A percentile compares a stretch with the other conserved stretches of the same genome.
phyloP scores from a whole-genome alignment of 2,888 invertebrate species.

The Clusia tigrina region DNA sequence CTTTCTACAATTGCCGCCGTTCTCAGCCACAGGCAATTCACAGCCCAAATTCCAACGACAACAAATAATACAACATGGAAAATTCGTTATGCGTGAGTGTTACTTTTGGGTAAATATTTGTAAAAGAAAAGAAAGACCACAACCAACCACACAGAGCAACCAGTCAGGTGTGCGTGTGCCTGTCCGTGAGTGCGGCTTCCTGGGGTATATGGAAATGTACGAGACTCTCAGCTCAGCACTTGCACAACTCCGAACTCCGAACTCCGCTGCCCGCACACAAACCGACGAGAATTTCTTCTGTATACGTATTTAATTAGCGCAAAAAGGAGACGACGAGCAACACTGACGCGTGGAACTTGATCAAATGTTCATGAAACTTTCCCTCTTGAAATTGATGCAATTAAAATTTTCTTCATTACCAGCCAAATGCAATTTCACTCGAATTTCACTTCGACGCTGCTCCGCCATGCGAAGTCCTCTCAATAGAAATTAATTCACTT shows the following conservation, averaged over 20 bases:
- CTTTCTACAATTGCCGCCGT: too few species aligned
- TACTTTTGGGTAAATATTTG: too few species aligned
- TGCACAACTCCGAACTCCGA: neutral
- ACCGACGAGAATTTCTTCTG: constrained; percentile 21
- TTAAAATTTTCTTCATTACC: neutral
- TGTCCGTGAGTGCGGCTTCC: neutral
- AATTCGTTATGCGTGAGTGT: too few species aligned
- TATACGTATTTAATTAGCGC: constrained; percentile 29
- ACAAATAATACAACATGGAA: too few species aligned
- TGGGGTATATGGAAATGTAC: too few species aligned
- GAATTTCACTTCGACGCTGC: neutral
- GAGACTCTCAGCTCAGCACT: neutral
- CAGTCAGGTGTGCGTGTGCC: neutral
- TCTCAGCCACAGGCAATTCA: too few species aligned
- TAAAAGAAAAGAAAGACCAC: too few species aligned
- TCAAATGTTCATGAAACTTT: neutral
- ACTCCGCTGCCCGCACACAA: neutral
- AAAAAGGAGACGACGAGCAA: constrained; percentile 10
- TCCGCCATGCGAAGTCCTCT: too few species aligned
- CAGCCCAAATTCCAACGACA: too few species aligned
- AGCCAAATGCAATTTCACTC: neutral
- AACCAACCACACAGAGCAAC: too few species aligned
- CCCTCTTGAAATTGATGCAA: neutral
- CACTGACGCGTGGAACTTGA: too few species aligned
- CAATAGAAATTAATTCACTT: neutral